phyloP scores from a whole-genome alignment of 1,140 invertebrate species.

The Prorops nasuta region DNA sequence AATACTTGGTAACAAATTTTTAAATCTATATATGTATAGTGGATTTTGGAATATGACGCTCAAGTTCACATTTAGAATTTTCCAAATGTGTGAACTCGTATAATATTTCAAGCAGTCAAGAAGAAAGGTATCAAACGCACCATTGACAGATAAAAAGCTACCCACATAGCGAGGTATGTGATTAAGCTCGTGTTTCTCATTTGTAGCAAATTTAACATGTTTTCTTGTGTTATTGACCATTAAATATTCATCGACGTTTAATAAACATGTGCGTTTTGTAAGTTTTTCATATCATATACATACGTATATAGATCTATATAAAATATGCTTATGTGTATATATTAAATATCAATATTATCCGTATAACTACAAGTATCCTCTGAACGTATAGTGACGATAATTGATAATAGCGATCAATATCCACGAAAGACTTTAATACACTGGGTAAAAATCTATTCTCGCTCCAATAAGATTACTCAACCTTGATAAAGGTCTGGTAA shows the following conservation, averaged over 20 bases:
- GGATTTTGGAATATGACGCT: too few relatives aligned
- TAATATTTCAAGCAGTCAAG: too few relatives aligned
- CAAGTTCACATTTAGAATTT: too few relatives aligned
- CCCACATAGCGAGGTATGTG: conserved; percentile 49
- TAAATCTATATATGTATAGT: too few relatives aligned
- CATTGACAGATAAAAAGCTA: conserved; percentile 39
- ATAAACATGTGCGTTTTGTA: conserved; percentile 13
- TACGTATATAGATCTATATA: conserved; percentile 30
- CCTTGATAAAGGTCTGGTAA: too few relatives aligned
- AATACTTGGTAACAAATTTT: too few relatives aligned
- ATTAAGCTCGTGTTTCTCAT: conserved; percentile 43
- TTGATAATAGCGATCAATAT: conserved; percentile 32
- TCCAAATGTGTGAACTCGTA: too few relatives aligned
- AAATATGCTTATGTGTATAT: conserved; percentile 38
- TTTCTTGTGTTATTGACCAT: conserved; percentile 30
- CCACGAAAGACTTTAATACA: conserved; percentile 29
- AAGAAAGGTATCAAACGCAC: too few relatives aligned
- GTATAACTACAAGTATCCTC: conserved; percentile 45
- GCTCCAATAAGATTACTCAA: too few relatives aligned
- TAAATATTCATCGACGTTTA: conserved; percentile 29
- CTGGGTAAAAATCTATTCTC: conserved; percentile 15
- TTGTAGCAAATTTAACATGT: conserved; percentile 31
- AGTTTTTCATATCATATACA: conserved; percentile 12
- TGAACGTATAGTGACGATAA: conserved; percentile 26
- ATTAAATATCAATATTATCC: conserved; percentile 45